Conservation (phyloP, 2,888 invertebrate genomes). For the Cataglyphis albicans region DNA sequence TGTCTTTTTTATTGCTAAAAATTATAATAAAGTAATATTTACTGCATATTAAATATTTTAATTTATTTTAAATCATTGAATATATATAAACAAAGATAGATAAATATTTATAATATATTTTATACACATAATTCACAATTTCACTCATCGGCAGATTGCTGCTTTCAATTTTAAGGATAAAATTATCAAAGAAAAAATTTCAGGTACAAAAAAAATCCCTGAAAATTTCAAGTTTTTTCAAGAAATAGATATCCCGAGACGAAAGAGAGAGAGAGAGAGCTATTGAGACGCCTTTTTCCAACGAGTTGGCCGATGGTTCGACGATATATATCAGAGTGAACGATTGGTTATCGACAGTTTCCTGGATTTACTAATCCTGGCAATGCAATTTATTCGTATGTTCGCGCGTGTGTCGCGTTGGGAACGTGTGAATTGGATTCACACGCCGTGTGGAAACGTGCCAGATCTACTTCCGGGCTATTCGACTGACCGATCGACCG, state of each 20-base stretch:
- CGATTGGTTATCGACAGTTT: conserved; percentile 25
- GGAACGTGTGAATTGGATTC: conserved; percentile 80
- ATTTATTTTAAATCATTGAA: too few species aligned
- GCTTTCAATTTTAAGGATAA: too few species aligned
- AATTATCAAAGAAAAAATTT: too few species aligned
- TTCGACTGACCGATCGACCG: conserved; percentile 25
- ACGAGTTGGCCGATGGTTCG: background rate
- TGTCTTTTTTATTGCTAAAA: too few species aligned
- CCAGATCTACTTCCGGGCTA: conserved; percentile 75
- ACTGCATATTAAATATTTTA: too few species aligned
- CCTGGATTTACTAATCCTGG: conserved; percentile 19
- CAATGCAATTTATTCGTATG: background rate
- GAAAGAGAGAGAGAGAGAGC: background rate
- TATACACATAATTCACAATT: too few species aligned
- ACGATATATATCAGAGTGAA: background rate
- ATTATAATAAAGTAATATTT: too few species aligned
- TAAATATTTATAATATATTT: too few species aligned
- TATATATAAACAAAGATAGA: too few species aligned
- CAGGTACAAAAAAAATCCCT: too few species aligned
- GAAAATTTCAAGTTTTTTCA: too few species aligned
- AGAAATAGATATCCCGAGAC: background rate
- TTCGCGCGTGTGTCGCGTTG: conserved; percentile 19
- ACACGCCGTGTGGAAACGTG: conserved; percentile 82
- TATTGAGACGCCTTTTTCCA: background rate
- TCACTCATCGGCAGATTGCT: too few species aligned